Evolutionary conservation across 2,888 invertebrate genomes (phyloP).

Genomic region (Ellobium chinense): DNA sequence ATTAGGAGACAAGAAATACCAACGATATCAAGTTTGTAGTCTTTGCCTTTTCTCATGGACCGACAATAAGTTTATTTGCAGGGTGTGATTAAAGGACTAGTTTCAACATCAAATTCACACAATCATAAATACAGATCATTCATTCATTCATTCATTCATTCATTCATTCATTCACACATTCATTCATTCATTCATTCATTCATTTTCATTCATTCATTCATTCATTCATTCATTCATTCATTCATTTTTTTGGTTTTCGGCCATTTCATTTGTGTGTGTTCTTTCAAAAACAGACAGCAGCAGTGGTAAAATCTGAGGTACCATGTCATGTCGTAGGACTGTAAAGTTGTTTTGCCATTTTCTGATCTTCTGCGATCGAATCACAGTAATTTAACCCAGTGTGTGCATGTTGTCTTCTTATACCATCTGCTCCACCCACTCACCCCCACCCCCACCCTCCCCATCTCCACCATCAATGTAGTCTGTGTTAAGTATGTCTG

Average conservation of each 20-base stretch:
- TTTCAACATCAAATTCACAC: too few relatives aligned
- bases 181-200: neutral
- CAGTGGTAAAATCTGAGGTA: neutral
- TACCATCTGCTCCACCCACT: neutral
- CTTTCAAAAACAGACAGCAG: neutral
- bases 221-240: neutral
- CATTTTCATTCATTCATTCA: neutral
- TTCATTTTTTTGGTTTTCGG: neutral
- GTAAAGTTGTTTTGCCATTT: too few relatives aligned
- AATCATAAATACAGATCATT: too few relatives aligned
- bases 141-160: neutral
- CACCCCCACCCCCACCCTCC: constrained; percentile 5
- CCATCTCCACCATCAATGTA: too few relatives aligned
- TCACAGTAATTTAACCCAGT: too few relatives aligned
- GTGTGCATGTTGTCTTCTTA: neutral
- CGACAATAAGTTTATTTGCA: too few relatives aligned
- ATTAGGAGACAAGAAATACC: too few relatives aligned
- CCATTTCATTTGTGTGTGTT: neutral
- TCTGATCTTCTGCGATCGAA: too few relatives aligned
- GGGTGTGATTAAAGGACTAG: too few relatives aligned
- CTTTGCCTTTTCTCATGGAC: too few relatives aligned
- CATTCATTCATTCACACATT: neutral
- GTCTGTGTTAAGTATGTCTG: too few relatives aligned
- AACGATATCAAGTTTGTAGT: too few relatives aligned
- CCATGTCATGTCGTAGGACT: neutral